Evolutionary conservation across 1,140 invertebrate species (phyloP), one percentile per base, ranked within the genome.

Genomic region (Acromyrmex charruanus): DNA sequence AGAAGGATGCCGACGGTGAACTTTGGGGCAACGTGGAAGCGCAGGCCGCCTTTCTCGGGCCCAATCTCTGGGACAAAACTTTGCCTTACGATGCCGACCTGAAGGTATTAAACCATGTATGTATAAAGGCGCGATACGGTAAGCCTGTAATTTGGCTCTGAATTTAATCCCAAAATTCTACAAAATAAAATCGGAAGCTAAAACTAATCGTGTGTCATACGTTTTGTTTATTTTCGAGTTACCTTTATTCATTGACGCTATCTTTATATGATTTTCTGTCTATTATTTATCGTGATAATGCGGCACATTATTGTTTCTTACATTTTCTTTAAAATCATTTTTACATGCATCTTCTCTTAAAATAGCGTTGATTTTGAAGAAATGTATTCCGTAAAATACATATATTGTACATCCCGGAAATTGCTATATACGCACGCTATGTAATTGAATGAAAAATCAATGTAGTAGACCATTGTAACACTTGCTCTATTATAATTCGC

Each of bases 21-120:
- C 96, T 98, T 80, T 98, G 98, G 98, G 96, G 96, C 87, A 97
- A 97, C 93, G 97, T 98, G 91, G 98, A 99, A 96, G 98, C 98
- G 91, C 98, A 98, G 94, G 97, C 98, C 74, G 98, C 98, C 92
- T 99, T 99, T 96, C 96, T 99, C 84, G 98, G 98, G 65, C 98
- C 98, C 65, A 99, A 98, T 94, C 96, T 99, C 44, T 99, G 98
- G 98, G 98, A 99, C 95, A 99, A 99, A 95, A 98, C 98, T 88
- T 95, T 98, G 91, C 97, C 97, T 90, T 98, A 98, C 93, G 98
- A 98, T 96, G 97, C 97, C 94, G 98, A 99, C 96, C 98, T 99
- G 96, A 99, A 99, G 97, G 98, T 99, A 97, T 97, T 96, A 95
- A 95, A 95, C 88, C 95, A 95, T 95, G 95, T 95, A 95, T 95